Base-by-base conservation (phyloP, 2,888 invertebrate genomes). In the Dendrolimus houi region DNA sequence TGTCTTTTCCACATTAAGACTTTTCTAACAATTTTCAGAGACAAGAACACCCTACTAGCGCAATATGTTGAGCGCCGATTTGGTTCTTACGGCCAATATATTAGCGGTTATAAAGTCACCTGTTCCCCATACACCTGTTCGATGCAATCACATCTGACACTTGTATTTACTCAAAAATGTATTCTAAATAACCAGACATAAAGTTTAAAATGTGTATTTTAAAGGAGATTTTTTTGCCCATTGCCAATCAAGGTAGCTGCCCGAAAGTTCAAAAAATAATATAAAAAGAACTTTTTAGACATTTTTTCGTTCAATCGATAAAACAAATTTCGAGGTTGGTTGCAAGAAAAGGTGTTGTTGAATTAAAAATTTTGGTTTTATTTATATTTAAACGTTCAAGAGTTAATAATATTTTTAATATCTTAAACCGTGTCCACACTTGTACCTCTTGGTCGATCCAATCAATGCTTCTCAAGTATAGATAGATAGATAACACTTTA, bases 21-120 rank as follows among this genome's bases (percentile, higher is more conserved):
- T 29, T 29, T 29, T 29, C 29, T 6, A 29, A 29, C 29, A 29
- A 29, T 29, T 29, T 29, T 29, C 29, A 29, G 29, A 29, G 29
- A 29, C 29, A 47, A 12, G 12, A 53, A 58, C 56, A 59, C 13
- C 59, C 59, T 55, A 56, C 42, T 17, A 40, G 53, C 56, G 76
- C 79, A 81, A 81, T 82, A 83, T 84, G 80, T 85, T 77, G 79
- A 77, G 72, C 75, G 77, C 73, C 75, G 83, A 82, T 85, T 86
- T 83, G 75, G 78, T 83, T 79, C 79, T 79, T 80, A 79, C 77
- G 78, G 74, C 74, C 80, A 84, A 87, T 86, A 85, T 82, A 85
- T 85, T 84, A 85, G 85, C 80, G 83, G 83, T 83, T 82, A 79
- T 79, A 82, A 84, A 83, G 80, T 88, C 89, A 89, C 89, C 89